Evolutionary conservation across 2,113 vertebrate genomes (phyloP).

Genomic region (Echinops telfairi): DNA sequence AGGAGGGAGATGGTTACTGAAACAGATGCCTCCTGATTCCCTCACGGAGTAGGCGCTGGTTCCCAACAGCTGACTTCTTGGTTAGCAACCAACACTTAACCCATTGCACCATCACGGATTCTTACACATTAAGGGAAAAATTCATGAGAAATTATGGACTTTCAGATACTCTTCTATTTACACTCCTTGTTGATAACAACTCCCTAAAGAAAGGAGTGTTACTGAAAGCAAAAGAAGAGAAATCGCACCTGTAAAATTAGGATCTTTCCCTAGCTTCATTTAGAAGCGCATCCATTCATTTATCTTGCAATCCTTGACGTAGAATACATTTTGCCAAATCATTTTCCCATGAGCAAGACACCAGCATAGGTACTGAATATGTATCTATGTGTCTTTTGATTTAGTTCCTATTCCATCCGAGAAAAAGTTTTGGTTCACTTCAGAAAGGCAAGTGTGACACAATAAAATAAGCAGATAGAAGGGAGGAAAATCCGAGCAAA

Average conservation of each 20-base stretch:
- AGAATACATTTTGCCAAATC: background rate
- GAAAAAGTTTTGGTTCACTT: background rate
- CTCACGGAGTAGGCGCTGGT: no score
- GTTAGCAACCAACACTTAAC: no score
- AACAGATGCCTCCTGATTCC: no score
- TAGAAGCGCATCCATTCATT: background rate
- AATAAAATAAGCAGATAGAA: background rate
- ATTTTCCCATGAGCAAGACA: background rate
- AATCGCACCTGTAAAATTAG: background rate
- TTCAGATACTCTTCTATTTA: background rate
- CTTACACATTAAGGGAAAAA: background rate
- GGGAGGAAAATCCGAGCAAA: background rate
- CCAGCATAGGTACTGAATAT: background rate
- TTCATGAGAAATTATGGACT: background rate
- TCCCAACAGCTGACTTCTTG: no score
- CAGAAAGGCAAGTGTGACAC: background rate
- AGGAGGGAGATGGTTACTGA: no score
- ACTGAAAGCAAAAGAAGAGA: background rate
- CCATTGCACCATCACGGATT: no score
- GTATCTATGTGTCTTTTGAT: background rate
- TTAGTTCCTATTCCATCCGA: background rate
- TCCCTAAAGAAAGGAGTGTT: background rate
- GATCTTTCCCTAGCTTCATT: background rate
- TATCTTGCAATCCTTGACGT: background rate
- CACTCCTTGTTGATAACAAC: background rate